These are phyloP conservation scores for Prosapia bicincta DNA, from an alignment of 2,888 invertebrate genomes.

Conservation along the genomic window DNA sequence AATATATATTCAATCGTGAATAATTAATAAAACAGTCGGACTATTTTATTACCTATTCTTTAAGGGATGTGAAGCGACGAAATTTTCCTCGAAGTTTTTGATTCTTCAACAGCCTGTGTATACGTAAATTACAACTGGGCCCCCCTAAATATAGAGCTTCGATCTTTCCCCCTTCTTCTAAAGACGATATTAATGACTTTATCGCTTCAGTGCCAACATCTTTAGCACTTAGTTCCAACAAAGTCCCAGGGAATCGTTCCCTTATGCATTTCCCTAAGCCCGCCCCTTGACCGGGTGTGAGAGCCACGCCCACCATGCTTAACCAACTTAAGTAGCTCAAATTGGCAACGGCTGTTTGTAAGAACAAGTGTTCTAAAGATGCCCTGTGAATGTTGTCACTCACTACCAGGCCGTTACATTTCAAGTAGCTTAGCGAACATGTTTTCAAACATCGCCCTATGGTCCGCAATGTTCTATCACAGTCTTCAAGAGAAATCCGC, in stretches of 20 bases:
- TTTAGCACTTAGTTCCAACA: constrained; percentile 46
- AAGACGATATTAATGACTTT: constrained; percentile 44
- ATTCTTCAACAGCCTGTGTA: constrained; percentile 26
- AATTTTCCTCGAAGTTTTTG: constrained; percentile 28
- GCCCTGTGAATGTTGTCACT: constrained; percentile 45
- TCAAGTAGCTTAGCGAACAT: constrained; percentile 46
- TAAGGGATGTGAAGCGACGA: constrained; percentile 26
- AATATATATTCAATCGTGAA: too few relatives aligned
- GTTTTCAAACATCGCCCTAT: constrained; percentile 44
- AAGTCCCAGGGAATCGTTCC: constrained; percentile 45
- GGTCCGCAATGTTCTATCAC: constrained; percentile 45
- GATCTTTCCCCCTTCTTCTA: constrained; percentile 46
- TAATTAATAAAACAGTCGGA: too few relatives aligned
- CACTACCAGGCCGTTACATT: constrained; percentile 45
- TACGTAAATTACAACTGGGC: constrained; percentile 40
- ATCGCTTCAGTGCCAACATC: constrained; percentile 45
- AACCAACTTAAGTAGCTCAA: constrained; percentile 46
- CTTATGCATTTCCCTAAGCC: constrained; percentile 46
- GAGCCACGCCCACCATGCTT: constrained; percentile 45
- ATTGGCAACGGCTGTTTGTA: constrained; percentile 43
- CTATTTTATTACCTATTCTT: constrained; percentile 11
- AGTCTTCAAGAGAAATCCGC: constrained; percentile 43
- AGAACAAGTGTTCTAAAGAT: constrained; percentile 46
- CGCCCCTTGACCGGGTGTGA: constrained; percentile 44
- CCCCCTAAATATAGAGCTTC: constrained; percentile 46